Base-by-base conservation (phyloP, 2,888 invertebrate species). In the Lissonota sp. region DNA sequence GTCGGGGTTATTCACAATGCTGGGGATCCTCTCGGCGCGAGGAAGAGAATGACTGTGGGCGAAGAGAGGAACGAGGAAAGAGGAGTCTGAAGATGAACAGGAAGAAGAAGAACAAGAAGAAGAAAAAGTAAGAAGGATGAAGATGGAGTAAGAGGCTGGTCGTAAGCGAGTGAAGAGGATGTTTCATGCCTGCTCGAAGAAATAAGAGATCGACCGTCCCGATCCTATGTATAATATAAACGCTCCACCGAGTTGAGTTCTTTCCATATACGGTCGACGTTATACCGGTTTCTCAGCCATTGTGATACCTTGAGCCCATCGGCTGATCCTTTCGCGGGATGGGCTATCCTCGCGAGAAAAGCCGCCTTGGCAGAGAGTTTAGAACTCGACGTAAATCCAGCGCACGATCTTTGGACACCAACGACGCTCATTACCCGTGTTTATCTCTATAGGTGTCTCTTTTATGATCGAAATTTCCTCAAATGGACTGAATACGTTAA, bases 231-330 rank as follows among this genome's bases (percentile, higher is more conserved):
- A 49, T 26, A 66, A 16, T 14, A 64, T 26, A 49, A 37, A 71
- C 55, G 46, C 72, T 46, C 72, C n/a, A 37, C 12, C 26, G 73
- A 81, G 81, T 79, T 75, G 73, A 80, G 69, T 78, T 73, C 70
- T 60, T 26, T 74, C 81, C 81, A 58, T 79, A 79, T 79, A 78
- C 60, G 83, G 81, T 60, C 72, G 49, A 77, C 42, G 67, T 39
- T 69, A 81, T 83, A 83, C 83, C 80, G 83, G 83, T 83, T 83
- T 75, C 75, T 76, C 64, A 26, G 73, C 74, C 79, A 81, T 79
- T 83, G 83, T 81, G 74, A 83, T 81, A 81, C 76, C 26, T 26
- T 26, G 26, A 26, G 64, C 81, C 76, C 69, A 74, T 78, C 58
- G 64, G 40, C 67, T 63, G 71, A 80, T 80, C 78, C 71, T 37